phyloP scores from a whole-genome alignment of 2,113 vertebrate genomes.

The Python bivittatus region DNA sequence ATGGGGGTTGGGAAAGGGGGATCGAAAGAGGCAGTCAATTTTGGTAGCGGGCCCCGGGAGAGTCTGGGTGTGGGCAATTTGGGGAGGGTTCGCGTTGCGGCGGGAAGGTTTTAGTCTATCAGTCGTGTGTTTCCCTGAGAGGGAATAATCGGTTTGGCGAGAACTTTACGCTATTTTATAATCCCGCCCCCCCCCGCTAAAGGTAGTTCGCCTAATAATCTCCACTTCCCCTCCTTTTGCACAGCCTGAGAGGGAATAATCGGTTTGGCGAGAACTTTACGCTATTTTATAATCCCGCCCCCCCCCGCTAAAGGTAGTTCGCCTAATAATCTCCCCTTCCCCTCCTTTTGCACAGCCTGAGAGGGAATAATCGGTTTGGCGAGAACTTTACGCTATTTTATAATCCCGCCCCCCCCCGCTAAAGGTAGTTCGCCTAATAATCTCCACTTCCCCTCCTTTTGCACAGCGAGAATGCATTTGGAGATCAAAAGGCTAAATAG shows the following conservation, averaged over 20 bases:
- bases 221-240: neutral
- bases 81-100: neutral
- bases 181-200: neutral
- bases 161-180: neutral
- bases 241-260: neutral
- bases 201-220: neutral
- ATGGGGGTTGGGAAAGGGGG: neutral
- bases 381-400: neutral
- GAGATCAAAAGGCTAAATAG: neutral
- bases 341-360: neutral
- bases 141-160: neutral
- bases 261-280: neutral
- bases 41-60: neutral
- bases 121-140: neutral
- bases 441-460: neutral
- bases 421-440: neutral
- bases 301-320: neutral
- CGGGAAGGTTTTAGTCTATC: neutral
- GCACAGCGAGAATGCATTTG: neutral
- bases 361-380: neutral
- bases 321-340: neutral
- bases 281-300: neutral
- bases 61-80: neutral
- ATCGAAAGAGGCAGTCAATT: neutral
- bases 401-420: too few species aligned